phyloP scores from a whole-genome alignment of 1,140 invertebrate genomes.

The Nilaparvata lugens region DNA sequence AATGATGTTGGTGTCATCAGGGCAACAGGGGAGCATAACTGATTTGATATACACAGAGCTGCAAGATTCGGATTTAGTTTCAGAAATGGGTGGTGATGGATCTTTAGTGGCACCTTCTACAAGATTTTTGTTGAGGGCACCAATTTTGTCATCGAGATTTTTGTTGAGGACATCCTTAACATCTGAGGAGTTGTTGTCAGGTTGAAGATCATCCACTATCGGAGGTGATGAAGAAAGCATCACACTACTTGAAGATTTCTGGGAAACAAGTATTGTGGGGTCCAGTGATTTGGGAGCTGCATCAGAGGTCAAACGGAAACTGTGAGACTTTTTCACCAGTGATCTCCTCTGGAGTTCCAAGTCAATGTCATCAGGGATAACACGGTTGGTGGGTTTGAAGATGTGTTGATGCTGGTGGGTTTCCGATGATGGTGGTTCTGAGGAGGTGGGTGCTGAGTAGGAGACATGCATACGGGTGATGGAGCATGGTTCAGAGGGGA shows the following conservation, averaged over 20 bases:
- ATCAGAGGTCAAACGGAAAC: conserved; percentile 4
- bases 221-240: too few species aligned
- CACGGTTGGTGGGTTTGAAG: not conserved
- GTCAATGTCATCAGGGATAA: not conserved
- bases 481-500: conserved; percentile 29
- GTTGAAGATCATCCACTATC: too few species aligned
- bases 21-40: too few species aligned
- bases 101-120: not conserved
- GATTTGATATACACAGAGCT: not conserved
- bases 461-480: conserved; percentile 16
- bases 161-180: not conserved
- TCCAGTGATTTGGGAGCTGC: not conserved
- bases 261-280: too few species aligned
- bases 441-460: conserved; percentile 12
- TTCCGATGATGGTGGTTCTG: not conserved
- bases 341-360: conserved; percentile 9
- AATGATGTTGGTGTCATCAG: too few species aligned
- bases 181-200: too few species aligned
- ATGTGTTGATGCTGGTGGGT: not conserved
- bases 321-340: conserved; percentile 19
- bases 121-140: not conserved
- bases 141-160: not conserved
- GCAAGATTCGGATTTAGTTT: not conserved
- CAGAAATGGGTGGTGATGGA: not conserved
- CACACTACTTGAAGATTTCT: too few species aligned